Evolutionary conservation across 2,113 vertebrate genomes (phyloP).

Genomic region (Caretta caretta): DNA sequence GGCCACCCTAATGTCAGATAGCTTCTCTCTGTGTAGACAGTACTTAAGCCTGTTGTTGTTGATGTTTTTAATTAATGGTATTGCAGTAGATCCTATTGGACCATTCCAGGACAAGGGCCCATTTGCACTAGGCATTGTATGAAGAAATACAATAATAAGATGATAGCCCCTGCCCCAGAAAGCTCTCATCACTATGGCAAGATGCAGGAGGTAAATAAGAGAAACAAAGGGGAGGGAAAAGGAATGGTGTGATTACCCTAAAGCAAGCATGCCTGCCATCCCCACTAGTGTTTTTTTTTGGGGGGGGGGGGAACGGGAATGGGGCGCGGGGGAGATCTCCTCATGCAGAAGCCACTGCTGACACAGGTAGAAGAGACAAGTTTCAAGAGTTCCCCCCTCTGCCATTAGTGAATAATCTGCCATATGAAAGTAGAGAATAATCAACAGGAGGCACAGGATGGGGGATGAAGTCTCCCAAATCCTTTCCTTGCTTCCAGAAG

Average conservation of each 20-base stretch:
- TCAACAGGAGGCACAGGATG: background rate
- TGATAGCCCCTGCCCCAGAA: background rate
- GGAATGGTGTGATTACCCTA: background rate
- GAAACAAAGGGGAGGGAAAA: background rate
- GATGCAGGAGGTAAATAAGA: background rate
- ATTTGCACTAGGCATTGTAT: background rate
- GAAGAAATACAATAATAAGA: background rate
- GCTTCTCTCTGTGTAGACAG: background rate
- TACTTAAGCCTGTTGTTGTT: background rate
- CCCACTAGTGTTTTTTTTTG: background rate
- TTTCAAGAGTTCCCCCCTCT: background rate
- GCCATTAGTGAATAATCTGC: background rate
- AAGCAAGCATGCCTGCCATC: background rate
- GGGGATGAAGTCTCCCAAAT: background rate
- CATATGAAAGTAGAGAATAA: background rate
- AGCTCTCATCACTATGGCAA: background rate
- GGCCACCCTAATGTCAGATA: background rate
- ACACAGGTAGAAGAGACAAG: background rate
- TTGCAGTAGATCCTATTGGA: background rate
- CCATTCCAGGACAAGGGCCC: background rate
- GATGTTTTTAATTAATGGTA: background rate
- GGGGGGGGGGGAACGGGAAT: accelerated
- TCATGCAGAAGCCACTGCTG: background rate
- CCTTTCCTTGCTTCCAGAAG: background rate
- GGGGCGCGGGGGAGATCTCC: background rate